These are phyloP conservation scores for Ophraella communa DNA, from an alignment of 2,888 invertebrate genomes.

Conservation along the genomic window DNA sequence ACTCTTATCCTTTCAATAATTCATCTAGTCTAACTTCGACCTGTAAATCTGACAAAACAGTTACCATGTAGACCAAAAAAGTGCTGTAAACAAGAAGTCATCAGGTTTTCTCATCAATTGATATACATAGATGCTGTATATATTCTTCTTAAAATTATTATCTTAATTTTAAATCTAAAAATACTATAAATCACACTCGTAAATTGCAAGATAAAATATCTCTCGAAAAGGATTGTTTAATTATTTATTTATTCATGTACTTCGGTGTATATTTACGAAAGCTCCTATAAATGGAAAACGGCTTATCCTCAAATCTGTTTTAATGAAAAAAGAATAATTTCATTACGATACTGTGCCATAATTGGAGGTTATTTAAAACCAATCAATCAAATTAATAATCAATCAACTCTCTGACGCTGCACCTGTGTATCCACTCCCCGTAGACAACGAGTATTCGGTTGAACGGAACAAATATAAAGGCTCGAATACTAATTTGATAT, in stretches of 20 bases:
- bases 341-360: conserved; percentile 42
- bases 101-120: no score
- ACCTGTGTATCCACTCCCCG: conserved; percentile 37
- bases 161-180: no score
- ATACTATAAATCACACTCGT: no score
- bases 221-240: background rate
- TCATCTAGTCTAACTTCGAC: no score
- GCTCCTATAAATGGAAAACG: conserved; percentile 17
- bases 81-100: no score
- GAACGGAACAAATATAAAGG: background rate
- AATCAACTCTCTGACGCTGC: conserved; percentile 47
- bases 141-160: no score
- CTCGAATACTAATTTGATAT: no score
- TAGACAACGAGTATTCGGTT: conserved; percentile 16
- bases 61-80: no score
- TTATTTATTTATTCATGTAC: background rate
- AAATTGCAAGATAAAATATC: background rate
- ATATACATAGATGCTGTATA: no score
- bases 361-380: conserved; percentile 47
- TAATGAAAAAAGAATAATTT: conserved; percentile 38
- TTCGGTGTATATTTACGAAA: conserved; percentile 6
- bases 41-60: no score
- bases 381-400: conserved; percentile 50
- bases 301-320: conserved; percentile 33
- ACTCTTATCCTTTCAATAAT: no score